These are phyloP conservation scores for Pelodytes ibericus DNA, from an alignment of 2,797 vertebrate genomes.

Conservation along the genomic window DNA sequence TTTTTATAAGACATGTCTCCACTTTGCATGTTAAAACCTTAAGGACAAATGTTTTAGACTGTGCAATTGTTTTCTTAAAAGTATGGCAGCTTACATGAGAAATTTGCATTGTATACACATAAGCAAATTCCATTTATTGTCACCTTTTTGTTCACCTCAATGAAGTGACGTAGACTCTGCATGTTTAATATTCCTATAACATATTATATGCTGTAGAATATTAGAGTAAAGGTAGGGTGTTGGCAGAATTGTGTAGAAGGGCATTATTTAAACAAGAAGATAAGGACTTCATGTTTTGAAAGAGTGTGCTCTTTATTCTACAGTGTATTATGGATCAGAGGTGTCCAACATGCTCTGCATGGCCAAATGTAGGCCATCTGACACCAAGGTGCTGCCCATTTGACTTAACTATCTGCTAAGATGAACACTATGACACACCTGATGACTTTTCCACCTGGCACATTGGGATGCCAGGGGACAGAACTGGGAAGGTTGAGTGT, in stretches of 20 bases:
- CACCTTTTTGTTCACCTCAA: constrained; percentile 49
- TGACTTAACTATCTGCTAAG: too few relatives aligned
- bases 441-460: too few relatives aligned
- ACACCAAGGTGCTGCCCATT: too few relatives aligned
- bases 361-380: too few relatives aligned
- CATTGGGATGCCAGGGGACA: too few relatives aligned
- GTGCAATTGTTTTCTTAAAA: constrained; percentile 32
- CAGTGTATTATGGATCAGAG: constrained; percentile 32
- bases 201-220: constrained; percentile 43
- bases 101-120: constrained; percentile 24
- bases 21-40: constrained; percentile 41
- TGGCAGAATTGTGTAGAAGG: neutral
- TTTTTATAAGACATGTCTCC: constrained; percentile 37
- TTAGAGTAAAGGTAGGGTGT: constrained; percentile 33
- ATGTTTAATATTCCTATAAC: constrained; percentile 52
- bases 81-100: constrained; percentile 26
- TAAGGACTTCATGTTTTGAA: constrained; percentile 30
- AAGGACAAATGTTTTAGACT: constrained; percentile 46
- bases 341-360: too few relatives aligned
- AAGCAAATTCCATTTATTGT: constrained; percentile 24
- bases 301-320: constrained; percentile 13
- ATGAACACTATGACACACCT: too few relatives aligned
- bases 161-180: constrained; percentile 39
- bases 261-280: constrained; percentile 28
- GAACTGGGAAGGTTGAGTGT: too few relatives aligned